Percentiles rank a stretch among this genome's conserved stretches.
Evolutionary conservation across 2,888 invertebrate species (phyloP).

Genomic region (Hypena proboscidalis): DNA sequence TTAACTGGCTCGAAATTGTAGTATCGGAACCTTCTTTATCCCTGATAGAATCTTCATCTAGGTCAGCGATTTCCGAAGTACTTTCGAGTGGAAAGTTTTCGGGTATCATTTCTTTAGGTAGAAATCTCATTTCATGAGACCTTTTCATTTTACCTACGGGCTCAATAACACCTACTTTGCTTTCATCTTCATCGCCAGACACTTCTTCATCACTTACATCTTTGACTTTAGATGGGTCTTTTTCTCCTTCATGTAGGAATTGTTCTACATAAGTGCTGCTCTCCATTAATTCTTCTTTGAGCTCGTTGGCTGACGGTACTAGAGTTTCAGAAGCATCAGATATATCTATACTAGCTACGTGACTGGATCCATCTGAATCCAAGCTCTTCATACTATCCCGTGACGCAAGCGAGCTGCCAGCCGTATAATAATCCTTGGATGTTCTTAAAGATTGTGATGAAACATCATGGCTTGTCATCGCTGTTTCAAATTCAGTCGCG

Average conservation of each 20-base stretch:
- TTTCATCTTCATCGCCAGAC: constrained; percentile 85
- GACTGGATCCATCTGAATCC: constrained; percentile 95
- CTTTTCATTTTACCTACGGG: constrained; percentile 92
- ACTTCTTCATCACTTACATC: constrained; percentile 81
- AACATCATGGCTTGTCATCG: constrained; percentile 91
- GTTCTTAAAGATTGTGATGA: constrained; percentile 90
- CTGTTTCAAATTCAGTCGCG: constrained; percentile 95
- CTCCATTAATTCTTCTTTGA: constrained; percentile 90
- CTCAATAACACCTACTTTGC: constrained; percentile 76
- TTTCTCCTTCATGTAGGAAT: constrained; percentile 75
- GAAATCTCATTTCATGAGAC: constrained; percentile 96
- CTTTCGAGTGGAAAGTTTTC: constrained; percentile 77
- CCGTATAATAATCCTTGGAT: constrained; percentile 94
- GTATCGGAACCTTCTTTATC: constrained; percentile 75
- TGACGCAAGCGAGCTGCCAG: constrained; percentile 94
- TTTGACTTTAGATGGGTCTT: constrained; percentile 69
- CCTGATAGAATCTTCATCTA: constrained; percentile 74
- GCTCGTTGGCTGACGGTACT: constrained; percentile 94
- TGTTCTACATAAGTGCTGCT: constrained; percentile 85
- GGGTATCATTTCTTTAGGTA: constrained; percentile 85
- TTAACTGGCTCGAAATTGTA: constrained; percentile 77
- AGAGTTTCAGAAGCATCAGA: constrained; percentile 97
- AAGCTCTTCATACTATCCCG: constrained; percentile 95
- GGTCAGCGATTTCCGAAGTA: constrained; percentile 72
- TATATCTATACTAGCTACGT: constrained; percentile 94